phyloP scores from a whole-genome alignment of 1,140 invertebrate genomes.

The Apis florea region DNA sequence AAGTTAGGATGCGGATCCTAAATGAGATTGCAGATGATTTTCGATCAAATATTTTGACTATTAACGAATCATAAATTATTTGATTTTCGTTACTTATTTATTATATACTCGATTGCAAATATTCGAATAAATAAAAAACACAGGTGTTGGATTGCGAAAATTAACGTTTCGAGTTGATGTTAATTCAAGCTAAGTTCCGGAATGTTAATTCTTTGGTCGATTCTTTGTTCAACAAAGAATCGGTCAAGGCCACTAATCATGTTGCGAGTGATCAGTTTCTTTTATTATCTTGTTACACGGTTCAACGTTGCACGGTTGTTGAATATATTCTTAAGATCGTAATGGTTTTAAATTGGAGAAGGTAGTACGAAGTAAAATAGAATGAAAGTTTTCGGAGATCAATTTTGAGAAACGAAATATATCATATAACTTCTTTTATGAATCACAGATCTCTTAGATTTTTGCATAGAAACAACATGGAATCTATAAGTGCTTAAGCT shows the following conservation, averaged over 20 bases:
- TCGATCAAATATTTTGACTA: no score
- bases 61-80: no score
- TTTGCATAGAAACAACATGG: not conserved
- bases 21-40: no score
- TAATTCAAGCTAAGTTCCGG: not conserved
- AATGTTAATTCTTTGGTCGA: not conserved
- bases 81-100: no score
- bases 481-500: not conserved
- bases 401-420: not conserved
- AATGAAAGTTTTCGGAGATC: not conserved
- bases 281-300: constrained; percentile 15
- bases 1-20: not conserved
- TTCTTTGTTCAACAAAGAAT: not conserved
- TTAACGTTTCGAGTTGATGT: no score
- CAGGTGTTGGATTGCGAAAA: no score
- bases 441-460: not conserved
- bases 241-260: constrained; percentile 8
- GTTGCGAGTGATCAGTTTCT: not conserved
- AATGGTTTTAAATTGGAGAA: no score
- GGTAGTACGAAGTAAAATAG: not conserved
- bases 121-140: no score
- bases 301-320: not conserved
- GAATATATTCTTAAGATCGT: no score
- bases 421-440: not conserved
- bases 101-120: no score